Conservation (phyloP, 2,113 vertebrate species). For the Furnarius figulus region DNA sequence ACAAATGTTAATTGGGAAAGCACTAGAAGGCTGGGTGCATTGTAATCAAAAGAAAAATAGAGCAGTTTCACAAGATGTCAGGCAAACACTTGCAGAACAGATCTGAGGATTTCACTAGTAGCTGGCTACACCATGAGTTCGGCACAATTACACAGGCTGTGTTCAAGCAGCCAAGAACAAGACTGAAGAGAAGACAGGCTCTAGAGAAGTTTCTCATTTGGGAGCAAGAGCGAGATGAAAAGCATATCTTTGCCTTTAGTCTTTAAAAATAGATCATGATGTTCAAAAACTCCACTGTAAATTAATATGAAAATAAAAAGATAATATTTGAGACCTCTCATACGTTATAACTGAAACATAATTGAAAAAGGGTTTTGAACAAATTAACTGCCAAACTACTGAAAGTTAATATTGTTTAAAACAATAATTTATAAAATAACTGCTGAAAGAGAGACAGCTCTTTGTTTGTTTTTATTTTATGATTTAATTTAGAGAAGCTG, state of each 20-base stretch:
- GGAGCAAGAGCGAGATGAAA: not conserved
- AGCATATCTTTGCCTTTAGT: not conserved
- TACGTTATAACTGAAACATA: not conserved
- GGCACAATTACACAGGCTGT: constrained; percentile 22
- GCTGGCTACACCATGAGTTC: constrained; percentile 33
- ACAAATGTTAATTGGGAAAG: constrained; percentile 86
- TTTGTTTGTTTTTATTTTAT: not conserved
- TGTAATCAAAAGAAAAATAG: constrained; percentile 80
- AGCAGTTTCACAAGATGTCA: constrained; percentile 79
- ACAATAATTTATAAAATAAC: not conserved
- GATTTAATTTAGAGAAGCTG: not conserved
- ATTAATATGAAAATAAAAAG: not conserved
- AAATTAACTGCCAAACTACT: not conserved
- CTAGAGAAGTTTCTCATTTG: constrained; percentile 15
- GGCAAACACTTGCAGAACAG: constrained; percentile 56
- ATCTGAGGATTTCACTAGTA: constrained; percentile 52
- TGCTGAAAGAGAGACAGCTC: not conserved
- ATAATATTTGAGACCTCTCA: not conserved
- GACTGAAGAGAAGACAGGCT: constrained; percentile 43
- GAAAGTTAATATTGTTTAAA: not conserved
- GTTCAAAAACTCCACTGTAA: not conserved
- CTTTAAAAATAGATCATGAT: not conserved
- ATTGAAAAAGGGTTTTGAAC: not conserved
- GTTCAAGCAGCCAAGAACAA: constrained; percentile 55
- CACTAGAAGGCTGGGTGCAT: constrained; percentile 72